Evolutionary conservation across 1,140 invertebrate species (phyloP).

Genomic region (Phortica variegata): DNA sequence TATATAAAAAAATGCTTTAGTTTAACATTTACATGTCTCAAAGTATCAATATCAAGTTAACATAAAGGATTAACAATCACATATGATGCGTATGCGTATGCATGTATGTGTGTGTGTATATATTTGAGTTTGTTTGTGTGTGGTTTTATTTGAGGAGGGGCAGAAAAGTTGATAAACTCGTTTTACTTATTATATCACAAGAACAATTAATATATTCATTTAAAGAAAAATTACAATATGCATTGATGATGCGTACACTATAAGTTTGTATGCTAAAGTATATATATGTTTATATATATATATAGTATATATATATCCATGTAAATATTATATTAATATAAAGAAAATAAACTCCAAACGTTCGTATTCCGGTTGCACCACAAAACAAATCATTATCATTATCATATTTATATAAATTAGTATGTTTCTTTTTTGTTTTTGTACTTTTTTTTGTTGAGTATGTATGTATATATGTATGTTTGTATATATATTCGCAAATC

Average conservation of each 20-base stretch:
- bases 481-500: conserved; percentile 44
- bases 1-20: too few relatives aligned
- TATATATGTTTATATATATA: conserved; percentile 19
- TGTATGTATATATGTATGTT: conserved; percentile 16
- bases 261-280: conserved; percentile 26
- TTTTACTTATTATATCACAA: too few relatives aligned
- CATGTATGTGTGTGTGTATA: too few relatives aligned
- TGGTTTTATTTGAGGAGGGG: too few relatives aligned
- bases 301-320: conserved; percentile 23
- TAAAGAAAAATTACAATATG: conserved; percentile 51
- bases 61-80: too few relatives aligned
- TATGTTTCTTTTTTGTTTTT: neutral
- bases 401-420: conserved; percentile 36
- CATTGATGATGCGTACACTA: conserved; percentile 47
- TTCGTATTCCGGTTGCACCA: conserved; percentile 47
- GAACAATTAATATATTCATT: conserved; percentile 49
- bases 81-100: too few relatives aligned
- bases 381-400: conserved; percentile 48
- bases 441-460: conserved; percentile 11
- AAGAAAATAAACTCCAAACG: conserved; percentile 28
- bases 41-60: too few relatives aligned
- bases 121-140: too few relatives aligned
- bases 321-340: conserved; percentile 22
- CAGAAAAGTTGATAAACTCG: too few relatives aligned
- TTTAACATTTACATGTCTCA: too few relatives aligned